A percentile compares a stretch with the other conserved stretches of the same genome.
These are phyloP conservation scores for Pilophorus perplexus DNA, from an alignment of 2,888 invertebrate genomes.

Conservation along the genomic window DNA sequence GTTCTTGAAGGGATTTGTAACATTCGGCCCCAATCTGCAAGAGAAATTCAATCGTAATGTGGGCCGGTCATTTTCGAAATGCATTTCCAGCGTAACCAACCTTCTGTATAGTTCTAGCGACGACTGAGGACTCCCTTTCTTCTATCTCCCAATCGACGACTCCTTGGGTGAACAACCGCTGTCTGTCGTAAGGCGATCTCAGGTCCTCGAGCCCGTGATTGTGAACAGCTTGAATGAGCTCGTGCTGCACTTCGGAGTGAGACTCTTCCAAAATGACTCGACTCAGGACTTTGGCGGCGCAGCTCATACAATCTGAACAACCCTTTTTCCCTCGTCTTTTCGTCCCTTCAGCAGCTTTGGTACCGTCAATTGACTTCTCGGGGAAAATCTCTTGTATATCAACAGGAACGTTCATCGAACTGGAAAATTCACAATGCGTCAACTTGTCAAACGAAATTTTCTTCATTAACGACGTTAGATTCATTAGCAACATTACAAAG, in stretches of 20 bases:
- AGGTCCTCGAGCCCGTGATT: constrained; percentile 4
- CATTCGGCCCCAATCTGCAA: constrained; percentile 22
- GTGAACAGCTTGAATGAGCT: constrained; percentile 9
- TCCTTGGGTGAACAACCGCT: not conserved
- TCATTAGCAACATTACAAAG: no score
- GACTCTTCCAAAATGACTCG: constrained; percentile 23
- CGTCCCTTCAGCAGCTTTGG: no score
- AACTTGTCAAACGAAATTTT: no score
- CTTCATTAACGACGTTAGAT: no score
- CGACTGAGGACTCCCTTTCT: constrained; percentile 1
- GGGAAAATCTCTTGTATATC: constrained; percentile 25
- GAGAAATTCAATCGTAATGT: not conserved
- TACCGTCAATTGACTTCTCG: no score
- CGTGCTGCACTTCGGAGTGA: constrained; percentile 9
- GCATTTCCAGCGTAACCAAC: not conserved
- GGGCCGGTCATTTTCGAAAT: not conserved
- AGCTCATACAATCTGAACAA: constrained; percentile 16
- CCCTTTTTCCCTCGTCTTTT: not conserved
- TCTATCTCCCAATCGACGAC: constrained; percentile 24
- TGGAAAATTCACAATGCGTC: no score
- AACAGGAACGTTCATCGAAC: not conserved
- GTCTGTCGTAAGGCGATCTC: not conserved
- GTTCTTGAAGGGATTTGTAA: constrained; percentile 17
- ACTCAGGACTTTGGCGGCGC: constrained; percentile 32
- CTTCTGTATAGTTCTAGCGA: constrained; percentile 7